These are phyloP conservation scores for Nasonia vitripennis DNA, from an alignment of 1,140 invertebrate genomes.

Conservation along the genomic window DNA sequence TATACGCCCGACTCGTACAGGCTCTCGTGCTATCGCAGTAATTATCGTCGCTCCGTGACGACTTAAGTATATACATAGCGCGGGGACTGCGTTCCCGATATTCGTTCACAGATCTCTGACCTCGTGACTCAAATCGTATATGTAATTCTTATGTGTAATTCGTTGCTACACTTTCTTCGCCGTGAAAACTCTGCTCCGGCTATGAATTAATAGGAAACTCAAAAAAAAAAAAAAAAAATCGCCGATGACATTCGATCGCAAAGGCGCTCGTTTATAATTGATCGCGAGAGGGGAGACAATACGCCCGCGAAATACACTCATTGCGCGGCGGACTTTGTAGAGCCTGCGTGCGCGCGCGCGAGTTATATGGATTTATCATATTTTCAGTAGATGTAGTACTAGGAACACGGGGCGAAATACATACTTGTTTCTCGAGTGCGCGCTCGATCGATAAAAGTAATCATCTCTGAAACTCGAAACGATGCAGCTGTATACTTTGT, in stretches of 20 bases:
- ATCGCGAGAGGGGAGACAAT: conserved; percentile 43
- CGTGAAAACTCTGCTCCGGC: not conserved
- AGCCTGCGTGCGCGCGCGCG: not conserved
- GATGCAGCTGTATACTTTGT: not conserved
- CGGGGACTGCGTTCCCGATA: conserved; percentile 21
- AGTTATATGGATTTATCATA: not conserved
- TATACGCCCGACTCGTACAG: not conserved
- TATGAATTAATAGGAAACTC: no score
- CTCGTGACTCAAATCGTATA: conserved; percentile 38
- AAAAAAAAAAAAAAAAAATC: no score
- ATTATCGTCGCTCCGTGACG: conserved; percentile 47
- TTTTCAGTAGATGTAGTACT: conserved; percentile 7
- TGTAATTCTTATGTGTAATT: conserved; percentile 18
- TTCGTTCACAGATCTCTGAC: conserved; percentile 43
- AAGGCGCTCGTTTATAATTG: conserved; percentile 20
- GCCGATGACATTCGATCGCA: conserved; percentile 39
- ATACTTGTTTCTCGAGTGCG: not conserved
- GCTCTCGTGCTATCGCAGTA: conserved; percentile 29
- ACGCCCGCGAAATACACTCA: not conserved
- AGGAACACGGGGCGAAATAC: not conserved
- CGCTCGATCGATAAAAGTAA: not conserved
- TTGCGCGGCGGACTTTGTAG: conserved; percentile 13
- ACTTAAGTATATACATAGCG: conserved; percentile 28
- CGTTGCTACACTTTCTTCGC: conserved; percentile 3
- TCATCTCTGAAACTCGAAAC: not conserved